phyloP scores from a whole-genome alignment of 2,113 vertebrate species.

The Bufo gargarizans region DNA sequence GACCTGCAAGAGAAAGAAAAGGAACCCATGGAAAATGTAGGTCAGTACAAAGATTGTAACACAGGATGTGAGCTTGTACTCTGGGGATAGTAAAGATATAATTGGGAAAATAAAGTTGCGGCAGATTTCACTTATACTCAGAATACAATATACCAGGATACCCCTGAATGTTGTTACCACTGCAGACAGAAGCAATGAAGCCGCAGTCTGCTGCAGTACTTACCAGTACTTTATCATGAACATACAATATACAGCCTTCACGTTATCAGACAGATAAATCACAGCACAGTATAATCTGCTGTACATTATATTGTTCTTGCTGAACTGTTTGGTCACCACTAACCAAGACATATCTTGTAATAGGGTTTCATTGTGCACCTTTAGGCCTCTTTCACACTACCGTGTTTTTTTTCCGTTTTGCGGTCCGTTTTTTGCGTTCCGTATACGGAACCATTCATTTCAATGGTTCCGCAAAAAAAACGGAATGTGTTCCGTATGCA shows the following conservation, averaged over 20 bases:
- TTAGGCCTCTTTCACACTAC: too few relatives aligned
- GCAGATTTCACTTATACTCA: slow-evolving; percentile 25
- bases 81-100: slow-evolving; percentile 39
- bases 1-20: slow-evolving; percentile 23
- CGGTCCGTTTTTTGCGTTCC: too few relatives aligned
- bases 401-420: too few relatives aligned
- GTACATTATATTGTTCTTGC: background rate
- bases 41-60: slow-evolving; percentile 31
- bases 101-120: slow-evolving; percentile 42
- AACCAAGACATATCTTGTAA: background rate
- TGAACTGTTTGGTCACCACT: background rate
- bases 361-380: background rate
- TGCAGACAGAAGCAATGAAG: background rate
- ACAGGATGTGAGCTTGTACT: slow-evolving; percentile 31
- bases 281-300: background rate
- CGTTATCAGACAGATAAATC: background rate
- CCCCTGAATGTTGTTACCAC: background rate
- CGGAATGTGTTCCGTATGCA: too few relatives aligned
- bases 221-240: background rate
- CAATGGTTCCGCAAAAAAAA: too few relatives aligned
- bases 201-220: background rate
- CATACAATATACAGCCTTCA: background rate
- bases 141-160: slow-evolving; percentile 28
- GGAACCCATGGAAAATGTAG: slow-evolving; percentile 26
- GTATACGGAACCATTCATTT: too few relatives aligned